Evolutionary conservation across 2,888 invertebrate species (phyloP), one percentile per base, ranked within the genome.

Genomic region (Rutpela maculata): DNA sequence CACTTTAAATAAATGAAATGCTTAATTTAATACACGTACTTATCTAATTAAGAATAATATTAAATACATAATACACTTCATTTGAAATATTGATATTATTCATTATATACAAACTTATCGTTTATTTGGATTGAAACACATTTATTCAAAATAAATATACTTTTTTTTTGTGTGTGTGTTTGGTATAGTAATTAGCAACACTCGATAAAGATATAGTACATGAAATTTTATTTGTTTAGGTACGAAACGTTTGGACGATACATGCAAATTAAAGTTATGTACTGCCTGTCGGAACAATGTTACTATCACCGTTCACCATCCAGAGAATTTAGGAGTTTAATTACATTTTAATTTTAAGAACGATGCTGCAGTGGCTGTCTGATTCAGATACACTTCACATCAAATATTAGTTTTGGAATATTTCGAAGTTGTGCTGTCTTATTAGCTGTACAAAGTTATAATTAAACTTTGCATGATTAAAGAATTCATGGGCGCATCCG

Each of bases 371-470:
- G 60, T 17, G 50, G 59, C 59, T 70, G 70, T 70, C 70, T 70
- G 19, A 19, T 19, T 70, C 60, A 70, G 70, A 70, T 70, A 60
- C 70, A 38, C 70, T 60, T 60, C 60, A 60, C 43, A 60, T 70
- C 70, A 60, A 60, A 22, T 43, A 60, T 60, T 70, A 70, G 70
- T 70, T 70, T 26, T n/a, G 60, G 59, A 70, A 38, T 70, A 70
- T 62, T 60, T 70, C 60, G 70, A 70, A 70, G 60, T 70, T 70
- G 43, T 11, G n/a, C 69, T 43, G 50, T 26, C 60, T 70, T 43
- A 43, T 31, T 19, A 43, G 38, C 10, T 65, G 38, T 15, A 43
- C 17, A 7, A 65, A 38, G 38, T 65, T 43, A 38, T 59, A 69
- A 69, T 59, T 69, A 69, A 57, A 69, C 57, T 69, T 59, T 17